Evolutionary conservation across 2,888 invertebrate species (phyloP).

Genomic region (Cheiracanthium punctorium): DNA sequence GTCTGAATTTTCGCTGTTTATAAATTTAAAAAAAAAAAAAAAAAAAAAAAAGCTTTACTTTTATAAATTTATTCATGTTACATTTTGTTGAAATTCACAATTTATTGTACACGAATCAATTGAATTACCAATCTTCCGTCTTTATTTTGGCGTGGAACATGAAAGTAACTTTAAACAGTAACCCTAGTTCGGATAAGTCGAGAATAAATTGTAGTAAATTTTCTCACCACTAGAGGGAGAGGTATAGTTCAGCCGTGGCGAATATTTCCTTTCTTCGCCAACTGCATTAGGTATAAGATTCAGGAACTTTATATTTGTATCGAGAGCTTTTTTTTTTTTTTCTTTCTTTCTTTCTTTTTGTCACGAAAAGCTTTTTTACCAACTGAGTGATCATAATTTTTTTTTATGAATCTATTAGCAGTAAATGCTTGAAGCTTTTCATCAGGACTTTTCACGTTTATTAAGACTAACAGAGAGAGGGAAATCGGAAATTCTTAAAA

Average conservation of each 20-base stretch:
- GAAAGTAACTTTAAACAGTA: constrained; percentile 30
- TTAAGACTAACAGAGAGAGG: constrained; percentile 26
- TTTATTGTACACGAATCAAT: too few species aligned
- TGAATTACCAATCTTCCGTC: too few species aligned
- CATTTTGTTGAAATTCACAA: too few species aligned
- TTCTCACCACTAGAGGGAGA: constrained; percentile 55
- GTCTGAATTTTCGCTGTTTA: too few species aligned
- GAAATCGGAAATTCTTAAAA: constrained; percentile 47
- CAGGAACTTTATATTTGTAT: constrained; percentile 52
- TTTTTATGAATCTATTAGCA: constrained; percentile 60
- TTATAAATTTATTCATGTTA: too few species aligned
- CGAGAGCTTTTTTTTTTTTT: constrained; percentile 15
- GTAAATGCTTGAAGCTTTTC: constrained; percentile 56
- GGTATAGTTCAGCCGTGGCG: constrained; percentile 56
- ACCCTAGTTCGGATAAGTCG: constrained; percentile 56
- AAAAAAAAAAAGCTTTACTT: too few species aligned
- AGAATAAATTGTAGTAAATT: constrained; percentile 44
- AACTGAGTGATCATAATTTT: constrained; percentile 51
- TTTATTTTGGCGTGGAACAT: constrained; percentile 10
- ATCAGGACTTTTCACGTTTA: constrained; percentile 51
- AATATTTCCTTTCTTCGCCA: constrained; percentile 6
- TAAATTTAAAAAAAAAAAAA: too few species aligned
- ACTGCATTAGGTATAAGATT: constrained; percentile 18
- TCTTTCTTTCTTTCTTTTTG: background rate
- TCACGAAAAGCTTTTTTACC: constrained; percentile 27